A percentile compares a stretch with the other conserved stretches of the same genome.
Conservation (phyloP, 2,113 vertebrate genomes). For the Phaethornis superciliosus region DNA sequence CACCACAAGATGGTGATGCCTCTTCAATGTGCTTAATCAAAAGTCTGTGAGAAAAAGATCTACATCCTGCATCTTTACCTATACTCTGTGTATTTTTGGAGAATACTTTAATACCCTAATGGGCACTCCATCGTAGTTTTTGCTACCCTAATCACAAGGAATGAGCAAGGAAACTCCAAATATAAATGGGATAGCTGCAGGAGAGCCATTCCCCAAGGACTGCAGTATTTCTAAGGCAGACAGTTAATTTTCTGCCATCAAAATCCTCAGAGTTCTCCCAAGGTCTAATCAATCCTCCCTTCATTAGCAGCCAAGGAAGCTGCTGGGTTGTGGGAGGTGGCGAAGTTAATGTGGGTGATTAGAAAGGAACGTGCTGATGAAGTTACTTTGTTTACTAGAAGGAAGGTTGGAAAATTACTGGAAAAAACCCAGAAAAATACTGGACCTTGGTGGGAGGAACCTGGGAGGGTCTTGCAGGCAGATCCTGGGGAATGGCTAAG, state of each 20-base stretch:
- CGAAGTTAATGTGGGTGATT: no score
- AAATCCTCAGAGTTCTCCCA: background rate
- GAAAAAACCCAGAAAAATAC: no score
- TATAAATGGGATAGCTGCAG: background rate
- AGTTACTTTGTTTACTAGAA: no score
- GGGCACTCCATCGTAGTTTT: background rate
- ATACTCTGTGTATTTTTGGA: background rate
- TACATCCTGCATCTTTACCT: background rate
- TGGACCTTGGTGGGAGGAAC: no score
- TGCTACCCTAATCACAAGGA: background rate
- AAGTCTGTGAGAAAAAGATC: background rate
- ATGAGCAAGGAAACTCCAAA: background rate
- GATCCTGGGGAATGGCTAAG: no score
- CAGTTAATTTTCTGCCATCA: background rate
- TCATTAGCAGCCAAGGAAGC: background rate
- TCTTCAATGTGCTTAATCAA: background rate
- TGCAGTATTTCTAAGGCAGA: background rate
- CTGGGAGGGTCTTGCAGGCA: no score
- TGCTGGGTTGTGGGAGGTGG: background rate
- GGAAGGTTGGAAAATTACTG: no score
- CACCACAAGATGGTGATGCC: background rate
- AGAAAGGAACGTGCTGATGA: no score
- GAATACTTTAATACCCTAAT: background rate
- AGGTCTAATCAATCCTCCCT: background rate
- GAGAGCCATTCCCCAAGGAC: fast-evolving